A percentile compares a stretch with the other conserved stretches of the same genome.
Conservation (phyloP, 2,797 vertebrate species). For the Varecia variegata region DNA sequence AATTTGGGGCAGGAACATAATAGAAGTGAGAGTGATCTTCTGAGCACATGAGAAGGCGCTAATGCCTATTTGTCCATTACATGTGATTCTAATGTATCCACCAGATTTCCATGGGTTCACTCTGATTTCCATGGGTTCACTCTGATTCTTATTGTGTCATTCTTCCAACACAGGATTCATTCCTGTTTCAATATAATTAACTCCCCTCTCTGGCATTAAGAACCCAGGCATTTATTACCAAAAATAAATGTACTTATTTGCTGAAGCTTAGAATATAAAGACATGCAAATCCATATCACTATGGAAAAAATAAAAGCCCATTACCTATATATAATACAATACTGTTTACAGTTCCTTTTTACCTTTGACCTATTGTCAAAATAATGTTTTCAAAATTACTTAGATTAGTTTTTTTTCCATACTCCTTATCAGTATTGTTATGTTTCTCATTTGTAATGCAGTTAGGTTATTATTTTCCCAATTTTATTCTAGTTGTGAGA, state of each 20-base stretch:
- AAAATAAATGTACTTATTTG: background rate
- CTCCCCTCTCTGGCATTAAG: background rate
- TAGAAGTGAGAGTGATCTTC: background rate
- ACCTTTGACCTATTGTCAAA: background rate
- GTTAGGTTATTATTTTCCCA: background rate
- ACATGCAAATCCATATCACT: background rate
- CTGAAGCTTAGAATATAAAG: background rate
- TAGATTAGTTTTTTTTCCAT: background rate
- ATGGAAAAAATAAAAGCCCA: background rate
- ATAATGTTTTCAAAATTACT: background rate
- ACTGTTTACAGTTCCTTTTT: background rate
- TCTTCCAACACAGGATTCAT: background rate
- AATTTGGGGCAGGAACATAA: background rate
- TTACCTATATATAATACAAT: too few species aligned
- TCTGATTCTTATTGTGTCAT: background rate
- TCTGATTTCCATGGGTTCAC: background rate
- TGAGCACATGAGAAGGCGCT: background rate
- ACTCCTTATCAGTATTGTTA: background rate
- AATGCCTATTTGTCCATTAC: background rate
- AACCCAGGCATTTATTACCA: background rate
- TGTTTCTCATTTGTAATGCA: background rate
- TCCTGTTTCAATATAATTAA: background rate
- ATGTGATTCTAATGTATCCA: background rate
- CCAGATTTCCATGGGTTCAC: background rate
- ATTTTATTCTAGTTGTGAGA: background rate